A percentile compares a stretch with the other conserved stretches of the same genome.
phyloP scores from a whole-genome alignment of 2,797 vertebrate genomes.

The Anguilla anguilla region DNA sequence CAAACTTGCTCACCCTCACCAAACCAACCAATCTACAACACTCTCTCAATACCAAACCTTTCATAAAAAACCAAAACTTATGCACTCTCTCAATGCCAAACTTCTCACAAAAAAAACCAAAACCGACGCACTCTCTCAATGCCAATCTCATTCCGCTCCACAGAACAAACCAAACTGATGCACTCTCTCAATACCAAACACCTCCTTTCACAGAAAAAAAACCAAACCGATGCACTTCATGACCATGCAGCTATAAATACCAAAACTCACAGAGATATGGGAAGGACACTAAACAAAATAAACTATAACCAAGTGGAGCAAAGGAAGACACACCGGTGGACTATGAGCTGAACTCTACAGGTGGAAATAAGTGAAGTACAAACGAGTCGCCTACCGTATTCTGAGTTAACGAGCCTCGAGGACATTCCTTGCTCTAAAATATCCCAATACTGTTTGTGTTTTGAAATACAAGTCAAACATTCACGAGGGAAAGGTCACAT shows the following conservation, averaged over 20 bases:
- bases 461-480: constrained; percentile 46
- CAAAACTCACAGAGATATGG: constrained; percentile 24
- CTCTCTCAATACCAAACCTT: not conserved
- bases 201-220: not conserved
- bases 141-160: not conserved
- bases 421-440: constrained; percentile 57
- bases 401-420: constrained; percentile 48
- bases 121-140: constrained; percentile 1
- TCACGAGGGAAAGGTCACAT: constrained; percentile 51
- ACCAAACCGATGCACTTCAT: not conserved
- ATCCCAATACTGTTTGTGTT: constrained; percentile 49
- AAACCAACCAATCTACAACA: not conserved
- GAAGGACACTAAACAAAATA: constrained; percentile 29
- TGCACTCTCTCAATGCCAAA: constrained; percentile 30
- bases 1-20: not conserved
- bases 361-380: constrained; percentile 52
- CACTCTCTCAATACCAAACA: constrained; percentile 9
- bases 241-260: constrained; percentile 19
- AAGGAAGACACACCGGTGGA: constrained; percentile 44
- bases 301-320: constrained; percentile 35
- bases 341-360: constrained; percentile 47
- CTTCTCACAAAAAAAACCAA: constrained; percentile 17
- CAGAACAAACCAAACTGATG: not conserved
- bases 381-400: constrained; percentile 66
- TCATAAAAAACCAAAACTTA: not conserved